Conservation (phyloP, 92 coral and sea anemone genomes). For the Heteractis magnifica region DNA sequence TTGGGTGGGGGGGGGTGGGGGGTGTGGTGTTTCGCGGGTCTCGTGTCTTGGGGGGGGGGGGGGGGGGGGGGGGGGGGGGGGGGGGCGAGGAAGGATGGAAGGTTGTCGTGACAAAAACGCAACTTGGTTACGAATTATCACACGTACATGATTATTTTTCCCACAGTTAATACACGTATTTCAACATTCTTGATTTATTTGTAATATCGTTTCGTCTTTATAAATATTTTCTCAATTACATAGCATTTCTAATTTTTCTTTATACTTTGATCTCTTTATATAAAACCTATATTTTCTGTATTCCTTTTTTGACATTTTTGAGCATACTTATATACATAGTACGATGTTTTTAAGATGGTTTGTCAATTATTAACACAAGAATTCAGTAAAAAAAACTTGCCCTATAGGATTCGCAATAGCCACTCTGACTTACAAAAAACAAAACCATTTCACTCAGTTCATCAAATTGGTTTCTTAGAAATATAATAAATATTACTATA, state of each 20-base stretch:
- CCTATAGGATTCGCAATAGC: not conserved
- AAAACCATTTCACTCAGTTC: not conserved
- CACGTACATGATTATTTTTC: not conserved
- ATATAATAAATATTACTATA: constrained; percentile 6
- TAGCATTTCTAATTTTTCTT: not conserved
- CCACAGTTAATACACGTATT: not conserved
- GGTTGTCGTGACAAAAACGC: not conserved
- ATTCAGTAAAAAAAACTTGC: not conserved
- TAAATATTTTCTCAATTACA: constrained; percentile 33
- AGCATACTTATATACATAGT: not conserved
- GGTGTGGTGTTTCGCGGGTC: too few relatives aligned
- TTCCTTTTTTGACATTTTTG: not conserved
- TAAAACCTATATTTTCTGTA: not conserved
- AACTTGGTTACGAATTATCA: not conserved
- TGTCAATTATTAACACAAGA: not conserved
- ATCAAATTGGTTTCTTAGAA: not conserved
- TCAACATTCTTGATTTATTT: not conserved
- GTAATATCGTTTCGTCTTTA: constrained; percentile 16
- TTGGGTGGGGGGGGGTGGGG: too few relatives aligned
- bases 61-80: not conserved
- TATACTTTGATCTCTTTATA: constrained; percentile 4
- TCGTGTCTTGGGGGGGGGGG: not conserved
- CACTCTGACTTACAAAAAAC: not conserved
- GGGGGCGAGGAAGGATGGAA: not conserved
- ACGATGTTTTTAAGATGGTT: not conserved